Evolutionary conservation across 2,113 vertebrate genomes (phyloP).

Genomic region (Eurypyga helias): DNA sequence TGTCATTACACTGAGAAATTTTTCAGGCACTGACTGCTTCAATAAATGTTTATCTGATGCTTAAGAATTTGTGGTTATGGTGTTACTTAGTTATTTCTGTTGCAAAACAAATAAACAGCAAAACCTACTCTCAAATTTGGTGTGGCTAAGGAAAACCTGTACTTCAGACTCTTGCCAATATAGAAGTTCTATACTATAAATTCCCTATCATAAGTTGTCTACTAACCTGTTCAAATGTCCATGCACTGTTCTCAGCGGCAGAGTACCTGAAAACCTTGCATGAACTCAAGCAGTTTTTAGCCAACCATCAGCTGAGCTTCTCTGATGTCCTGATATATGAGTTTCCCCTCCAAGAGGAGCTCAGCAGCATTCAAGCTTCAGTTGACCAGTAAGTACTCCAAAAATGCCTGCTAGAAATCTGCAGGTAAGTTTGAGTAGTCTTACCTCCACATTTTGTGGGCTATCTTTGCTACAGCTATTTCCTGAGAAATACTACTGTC

Average conservation of each 20-base stretch:
- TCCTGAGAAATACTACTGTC: not conserved
- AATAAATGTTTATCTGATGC: not conserved
- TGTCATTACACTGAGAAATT: not conserved
- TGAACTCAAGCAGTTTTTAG: not conserved
- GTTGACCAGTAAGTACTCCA: accelerated
- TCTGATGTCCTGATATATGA: not conserved
- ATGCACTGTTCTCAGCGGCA: not conserved
- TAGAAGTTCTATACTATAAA: not conserved
- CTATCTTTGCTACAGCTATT: not conserved
- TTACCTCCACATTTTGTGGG: not conserved
- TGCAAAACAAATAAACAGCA: not conserved
- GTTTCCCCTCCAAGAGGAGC: not conserved
- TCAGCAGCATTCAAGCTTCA: not conserved
- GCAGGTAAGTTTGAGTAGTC: not conserved
- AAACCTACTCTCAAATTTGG: not conserved
- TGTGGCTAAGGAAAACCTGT: not conserved
- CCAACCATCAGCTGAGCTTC: not conserved
- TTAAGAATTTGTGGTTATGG: not conserved
- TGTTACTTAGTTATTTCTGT: not conserved
- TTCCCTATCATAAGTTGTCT: not conserved
- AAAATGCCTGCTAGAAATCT: not conserved
- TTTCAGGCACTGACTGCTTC: not conserved
- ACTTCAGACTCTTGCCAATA: not conserved
- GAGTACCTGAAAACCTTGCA: not conserved
- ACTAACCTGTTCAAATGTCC: not conserved